A percentile compares a stretch with the other conserved stretches of the same genome.
Evolutionary conservation across 2,797 vertebrate species (phyloP).

Genomic region (Argya squamiceps): DNA sequence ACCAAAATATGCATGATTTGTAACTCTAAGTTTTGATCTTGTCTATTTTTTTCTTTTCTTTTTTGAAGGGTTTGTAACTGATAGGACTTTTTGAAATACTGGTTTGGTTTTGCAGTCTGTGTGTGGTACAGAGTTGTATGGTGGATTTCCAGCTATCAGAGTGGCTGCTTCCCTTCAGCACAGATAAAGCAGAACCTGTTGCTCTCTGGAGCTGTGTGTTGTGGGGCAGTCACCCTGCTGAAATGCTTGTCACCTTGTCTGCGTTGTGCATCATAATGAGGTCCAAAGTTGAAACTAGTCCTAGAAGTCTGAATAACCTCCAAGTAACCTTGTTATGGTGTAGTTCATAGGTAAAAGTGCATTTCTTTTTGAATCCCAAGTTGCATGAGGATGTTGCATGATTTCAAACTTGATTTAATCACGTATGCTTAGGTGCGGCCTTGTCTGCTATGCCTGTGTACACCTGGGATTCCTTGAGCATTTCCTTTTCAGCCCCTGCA

Average conservation of each 20-base stretch:
- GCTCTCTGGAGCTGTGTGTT: neutral
- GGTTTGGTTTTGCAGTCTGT: neutral
- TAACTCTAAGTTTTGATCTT: neutral
- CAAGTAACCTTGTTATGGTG: neutral
- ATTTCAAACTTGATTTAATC: neutral
- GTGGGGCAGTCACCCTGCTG: neutral
- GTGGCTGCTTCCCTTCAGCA: neutral
- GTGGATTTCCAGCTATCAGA: neutral
- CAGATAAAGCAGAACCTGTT: neutral
- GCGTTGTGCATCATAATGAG: rapidly evolving
- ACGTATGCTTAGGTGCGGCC: rapidly evolving
- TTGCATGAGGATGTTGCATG: neutral
- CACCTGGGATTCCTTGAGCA: neutral
- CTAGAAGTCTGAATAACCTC: neutral
- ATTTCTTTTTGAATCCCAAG: neutral
- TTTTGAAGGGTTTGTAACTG: neutral
- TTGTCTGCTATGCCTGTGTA: neutral
- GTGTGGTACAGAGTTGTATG: neutral
- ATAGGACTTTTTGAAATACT: neutral
- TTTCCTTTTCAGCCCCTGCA: neutral
- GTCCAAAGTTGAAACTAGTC: neutral
- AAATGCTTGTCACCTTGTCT: neutral
- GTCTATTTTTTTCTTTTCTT: neutral
- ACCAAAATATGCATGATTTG: neutral
- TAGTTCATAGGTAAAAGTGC: neutral